A percentile compares a stretch with the other conserved stretches of the same genome.
phyloP scores from a whole-genome alignment of 2,888 invertebrate species.

The Empis livida region DNA sequence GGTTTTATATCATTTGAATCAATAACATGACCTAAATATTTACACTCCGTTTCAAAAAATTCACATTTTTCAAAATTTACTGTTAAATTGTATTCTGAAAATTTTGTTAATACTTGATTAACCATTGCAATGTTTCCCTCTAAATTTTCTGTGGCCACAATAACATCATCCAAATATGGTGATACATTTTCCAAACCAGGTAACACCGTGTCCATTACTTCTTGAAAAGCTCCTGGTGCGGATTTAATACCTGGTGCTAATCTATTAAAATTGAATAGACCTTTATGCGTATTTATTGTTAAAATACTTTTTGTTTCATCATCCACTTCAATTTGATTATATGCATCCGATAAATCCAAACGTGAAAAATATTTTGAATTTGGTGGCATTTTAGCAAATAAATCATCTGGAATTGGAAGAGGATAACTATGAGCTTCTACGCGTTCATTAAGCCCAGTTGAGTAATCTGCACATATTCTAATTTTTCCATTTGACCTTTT shows the following conservation, averaged over 20 bases:
- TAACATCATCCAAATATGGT: conserved; percentile 12
- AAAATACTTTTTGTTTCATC: conserved; percentile 11
- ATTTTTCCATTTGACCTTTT: conserved; percentile 11
- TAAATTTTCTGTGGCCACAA: conserved; percentile 1
- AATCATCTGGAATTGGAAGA: conserved; percentile 12
- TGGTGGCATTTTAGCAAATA: conserved; percentile 3
- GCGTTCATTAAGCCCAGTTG: conserved; percentile 10
- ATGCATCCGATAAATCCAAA: conserved; percentile 9
- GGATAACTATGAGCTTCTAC: conserved; percentile 9
- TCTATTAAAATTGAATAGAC: conserved; percentile 10
- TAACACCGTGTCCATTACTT: conserved; percentile 10
- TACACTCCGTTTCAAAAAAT: conserved; percentile 5
- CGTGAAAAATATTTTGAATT: conserved; percentile 2
- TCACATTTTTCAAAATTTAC: conserved; percentile 10
- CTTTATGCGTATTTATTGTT: conserved; percentile 12
- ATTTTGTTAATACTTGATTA: conserved; percentile 4
- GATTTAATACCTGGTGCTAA: conserved; percentile 12
- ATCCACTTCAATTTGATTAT: conserved; percentile 7
- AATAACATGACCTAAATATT: conserved; percentile 11
- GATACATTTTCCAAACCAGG: conserved; percentile 8
- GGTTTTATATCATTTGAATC: conserved; percentile 3
- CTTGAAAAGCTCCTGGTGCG: conserved; percentile 13
- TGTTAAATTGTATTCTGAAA: conserved; percentile 6
- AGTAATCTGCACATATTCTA: conserved; percentile 15
- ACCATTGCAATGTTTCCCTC: conserved; percentile 4